These are phyloP conservation scores for Knipowitschia caucasica DNA, from an alignment of 2,797 vertebrate genomes.

Conservation along the genomic window DNA sequence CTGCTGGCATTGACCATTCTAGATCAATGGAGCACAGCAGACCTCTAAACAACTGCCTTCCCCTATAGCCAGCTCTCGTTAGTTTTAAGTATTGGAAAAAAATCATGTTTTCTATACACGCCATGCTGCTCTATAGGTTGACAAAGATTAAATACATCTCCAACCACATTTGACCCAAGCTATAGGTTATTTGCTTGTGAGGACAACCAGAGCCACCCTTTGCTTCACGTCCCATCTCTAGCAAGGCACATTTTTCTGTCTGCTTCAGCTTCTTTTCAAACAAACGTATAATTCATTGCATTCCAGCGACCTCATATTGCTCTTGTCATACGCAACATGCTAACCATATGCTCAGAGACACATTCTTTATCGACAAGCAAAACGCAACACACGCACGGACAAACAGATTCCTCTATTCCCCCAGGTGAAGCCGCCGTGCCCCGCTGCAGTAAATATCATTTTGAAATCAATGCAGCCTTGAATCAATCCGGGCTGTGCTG, in stretches of 20 bases:
- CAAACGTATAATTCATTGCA: slow-evolving; percentile 3
- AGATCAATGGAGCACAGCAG: background rate
- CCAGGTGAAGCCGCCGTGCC: slow-evolving; percentile 36
- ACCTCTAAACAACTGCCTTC: background rate
- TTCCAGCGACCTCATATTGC: slow-evolving; percentile 2
- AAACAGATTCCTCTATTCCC: slow-evolving; percentile 47
- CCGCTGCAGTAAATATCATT: slow-evolving; percentile 59
- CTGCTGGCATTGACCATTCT: background rate
- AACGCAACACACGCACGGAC: slow-evolving; percentile 6
- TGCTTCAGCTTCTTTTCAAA: background rate
- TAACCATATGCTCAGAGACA: slow-evolving; percentile 15
- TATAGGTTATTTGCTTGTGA: background rate
- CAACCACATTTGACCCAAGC: background rate
- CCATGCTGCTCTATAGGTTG: background rate
- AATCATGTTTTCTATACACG: background rate
- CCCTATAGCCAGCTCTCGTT: background rate
- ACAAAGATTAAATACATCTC: background rate
- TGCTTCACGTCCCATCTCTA: background rate
- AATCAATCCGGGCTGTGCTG: slow-evolving; percentile 30
- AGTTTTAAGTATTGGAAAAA: background rate
- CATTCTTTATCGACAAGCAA: slow-evolving; percentile 23
- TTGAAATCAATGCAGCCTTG: slow-evolving; percentile 49
- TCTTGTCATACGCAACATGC: slow-evolving; percentile 12
- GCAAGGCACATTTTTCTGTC: background rate
- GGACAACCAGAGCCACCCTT: slow-evolving; percentile 4